These are phyloP conservation scores for Odocoileus hemionus DNA, from an alignment of 2,113 vertebrate genomes.

Conservation along the genomic window DNA sequence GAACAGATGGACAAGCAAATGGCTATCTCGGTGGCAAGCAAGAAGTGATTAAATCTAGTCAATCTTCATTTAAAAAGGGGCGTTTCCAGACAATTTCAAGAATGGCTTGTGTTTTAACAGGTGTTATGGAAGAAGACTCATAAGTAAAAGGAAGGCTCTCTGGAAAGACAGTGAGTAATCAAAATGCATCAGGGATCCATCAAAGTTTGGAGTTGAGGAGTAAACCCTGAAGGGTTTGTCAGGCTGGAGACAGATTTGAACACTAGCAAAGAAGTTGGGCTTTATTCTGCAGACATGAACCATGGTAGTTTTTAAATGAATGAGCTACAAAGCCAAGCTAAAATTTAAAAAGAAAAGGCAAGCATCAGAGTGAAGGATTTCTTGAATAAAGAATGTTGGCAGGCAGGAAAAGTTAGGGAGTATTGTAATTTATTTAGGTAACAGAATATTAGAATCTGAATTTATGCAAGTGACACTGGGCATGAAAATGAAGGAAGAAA, in stretches of 20 bases:
- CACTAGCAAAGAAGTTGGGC: not conserved
- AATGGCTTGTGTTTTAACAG: not conserved
- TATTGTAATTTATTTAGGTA: not conserved
- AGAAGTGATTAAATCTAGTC: not conserved
- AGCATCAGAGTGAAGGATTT: not conserved
- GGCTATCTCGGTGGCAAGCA: not conserved
- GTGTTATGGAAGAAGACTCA: not conserved
- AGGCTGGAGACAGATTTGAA: not conserved
- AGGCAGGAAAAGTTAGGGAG: not conserved
- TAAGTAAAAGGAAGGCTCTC: not conserved
- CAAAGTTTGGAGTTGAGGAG: not conserved
- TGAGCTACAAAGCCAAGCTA: not conserved
- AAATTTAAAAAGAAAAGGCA: conserved; percentile 2
- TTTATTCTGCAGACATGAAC: not conserved
- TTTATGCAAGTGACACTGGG: not conserved
- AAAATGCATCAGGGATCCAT: not conserved
- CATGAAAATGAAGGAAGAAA: not conserved
- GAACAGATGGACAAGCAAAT: not conserved
- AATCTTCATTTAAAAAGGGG: not conserved
- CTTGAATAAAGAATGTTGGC: not conserved
- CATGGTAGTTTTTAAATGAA: not conserved
- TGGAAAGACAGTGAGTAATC: not conserved
- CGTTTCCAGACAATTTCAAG: not conserved
- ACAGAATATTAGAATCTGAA: not conserved
- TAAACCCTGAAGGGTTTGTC: not conserved